These are phyloP conservation scores for Bergia sp. DNA, from an alignment of 92 coral and sea anemone species.

Conservation along the genomic window DNA sequence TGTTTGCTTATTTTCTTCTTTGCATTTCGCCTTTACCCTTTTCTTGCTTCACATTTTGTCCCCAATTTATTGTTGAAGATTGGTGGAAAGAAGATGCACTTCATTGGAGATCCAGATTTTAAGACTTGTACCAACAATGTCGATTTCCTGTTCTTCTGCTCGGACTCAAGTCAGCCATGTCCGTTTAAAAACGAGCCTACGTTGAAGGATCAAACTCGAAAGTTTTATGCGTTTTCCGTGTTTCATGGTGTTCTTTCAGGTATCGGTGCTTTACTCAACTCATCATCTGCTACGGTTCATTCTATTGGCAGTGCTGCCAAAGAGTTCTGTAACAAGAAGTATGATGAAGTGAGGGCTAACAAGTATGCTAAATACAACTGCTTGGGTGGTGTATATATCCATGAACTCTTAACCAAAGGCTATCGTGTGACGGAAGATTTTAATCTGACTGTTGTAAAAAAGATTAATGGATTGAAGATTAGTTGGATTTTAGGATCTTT, in stretches of 20 bases:
- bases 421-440: neutral
- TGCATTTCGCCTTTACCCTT: neutral
- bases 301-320: constrained; percentile 41
- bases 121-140: constrained; percentile 18
- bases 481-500: constrained; percentile 51
- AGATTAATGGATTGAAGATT: constrained; percentile 29
- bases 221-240: constrained; percentile 38
- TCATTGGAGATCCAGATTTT: constrained; percentile 28
- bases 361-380: constrained; percentile 34
- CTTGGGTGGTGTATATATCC: constrained; percentile 26
- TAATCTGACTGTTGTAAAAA: constrained; percentile 17
- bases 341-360: constrained; percentile 34
- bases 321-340: constrained; percentile 28
- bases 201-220: constrained; percentile 7
- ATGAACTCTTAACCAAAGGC: constrained; percentile 43
- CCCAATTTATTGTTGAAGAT: neutral
- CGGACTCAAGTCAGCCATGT: neutral
- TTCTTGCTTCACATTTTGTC: neutral
- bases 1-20: no score
- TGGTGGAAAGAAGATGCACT: neutral
- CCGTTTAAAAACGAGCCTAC: constrained; percentile 8
- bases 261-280: constrained; percentile 39
- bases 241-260: constrained; percentile 20
- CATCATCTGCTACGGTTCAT: constrained; percentile 9
- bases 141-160: constrained; percentile 39